Percentiles rank a stretch among this genome's conserved stretches.
phyloP scores from a whole-genome alignment of 2,888 invertebrate genomes.

The Alcis repandata region DNA sequence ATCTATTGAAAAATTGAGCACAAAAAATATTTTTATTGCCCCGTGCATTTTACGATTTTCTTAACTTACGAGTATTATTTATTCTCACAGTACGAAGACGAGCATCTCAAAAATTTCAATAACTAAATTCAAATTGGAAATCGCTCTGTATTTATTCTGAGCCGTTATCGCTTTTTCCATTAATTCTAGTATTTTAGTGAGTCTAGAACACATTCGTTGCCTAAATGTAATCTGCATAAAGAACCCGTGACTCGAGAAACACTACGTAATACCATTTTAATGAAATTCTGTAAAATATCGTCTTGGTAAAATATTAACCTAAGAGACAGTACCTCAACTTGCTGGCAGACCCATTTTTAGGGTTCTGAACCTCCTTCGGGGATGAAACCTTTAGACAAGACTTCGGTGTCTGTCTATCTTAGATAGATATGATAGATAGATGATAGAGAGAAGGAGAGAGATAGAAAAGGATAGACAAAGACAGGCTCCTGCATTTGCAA shows the following conservation, averaged over 20 bases:
- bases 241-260: conserved; percentile 6
- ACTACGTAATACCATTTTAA: conserved; percentile 8
- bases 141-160: neutral
- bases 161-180: conserved; percentile 1
- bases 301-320: neutral
- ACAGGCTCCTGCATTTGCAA: too few species aligned
- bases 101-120: neutral
- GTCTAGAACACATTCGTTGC: neutral
- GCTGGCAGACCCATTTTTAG: neutral
- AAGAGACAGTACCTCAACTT: neutral
- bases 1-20: too few species aligned
- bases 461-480: too few species aligned
- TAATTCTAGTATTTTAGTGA: neutral
- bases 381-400: too few species aligned
- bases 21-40: too few species aligned
- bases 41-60: neutral
- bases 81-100: too few species aligned
- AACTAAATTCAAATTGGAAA: neutral
- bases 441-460: too few species aligned
- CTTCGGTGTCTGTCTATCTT: too few species aligned
- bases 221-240: conserved; percentile 20
- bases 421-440: too few species aligned
- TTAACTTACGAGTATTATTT: too few species aligned
- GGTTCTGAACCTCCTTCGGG: too few species aligned
- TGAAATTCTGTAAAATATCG: conserved; percentile 14